These are phyloP conservation scores for Ormyrus pomaceus DNA, from an alignment of 2,888 invertebrate genomes.

Conservation along the genomic window DNA sequence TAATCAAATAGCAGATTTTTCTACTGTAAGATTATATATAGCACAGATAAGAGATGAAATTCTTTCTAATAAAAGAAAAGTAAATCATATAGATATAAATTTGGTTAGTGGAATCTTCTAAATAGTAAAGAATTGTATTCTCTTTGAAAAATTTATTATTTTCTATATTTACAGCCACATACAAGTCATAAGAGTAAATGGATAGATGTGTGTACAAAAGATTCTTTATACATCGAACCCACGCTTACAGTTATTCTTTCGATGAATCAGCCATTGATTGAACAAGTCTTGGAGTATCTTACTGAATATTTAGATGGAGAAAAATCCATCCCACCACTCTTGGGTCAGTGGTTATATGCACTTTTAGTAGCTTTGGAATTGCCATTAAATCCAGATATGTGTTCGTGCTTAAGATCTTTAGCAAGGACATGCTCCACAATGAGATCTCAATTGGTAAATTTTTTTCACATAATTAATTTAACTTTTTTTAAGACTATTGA, in stretches of 20 bases:
- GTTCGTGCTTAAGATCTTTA: constrained; percentile 80
- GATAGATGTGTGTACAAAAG: constrained; percentile 75
- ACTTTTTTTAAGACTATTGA: neutral
- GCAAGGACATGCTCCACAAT: constrained; percentile 81
- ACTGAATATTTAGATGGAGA: constrained; percentile 75
- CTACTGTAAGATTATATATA: constrained; percentile 79
- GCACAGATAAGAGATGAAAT: constrained; percentile 66
- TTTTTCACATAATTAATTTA: constrained; percentile 7
- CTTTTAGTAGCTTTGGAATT: constrained; percentile 81
- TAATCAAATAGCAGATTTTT: constrained; percentile 82
- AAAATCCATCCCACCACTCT: constrained; percentile 74
- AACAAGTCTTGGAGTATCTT: constrained; percentile 77
- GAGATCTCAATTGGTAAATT: constrained; percentile 73
- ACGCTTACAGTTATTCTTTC: constrained; percentile 71
- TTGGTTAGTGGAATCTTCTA: constrained; percentile 58
- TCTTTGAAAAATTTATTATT: constrained; percentile 32
- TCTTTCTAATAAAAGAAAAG: constrained; percentile 60
- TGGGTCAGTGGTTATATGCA: constrained; percentile 85
- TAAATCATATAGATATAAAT: constrained; percentile 49
- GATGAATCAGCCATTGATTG: constrained; percentile 76
- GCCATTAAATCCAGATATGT: constrained; percentile 83
- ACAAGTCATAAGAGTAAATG: constrained; percentile 75
- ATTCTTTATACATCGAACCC: constrained; percentile 58
- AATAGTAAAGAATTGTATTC: neutral
- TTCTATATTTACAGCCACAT: constrained; percentile 71